phyloP scores from a whole-genome alignment of 2,797 vertebrate species.

The Catamblyrhynchus diadema region DNA sequence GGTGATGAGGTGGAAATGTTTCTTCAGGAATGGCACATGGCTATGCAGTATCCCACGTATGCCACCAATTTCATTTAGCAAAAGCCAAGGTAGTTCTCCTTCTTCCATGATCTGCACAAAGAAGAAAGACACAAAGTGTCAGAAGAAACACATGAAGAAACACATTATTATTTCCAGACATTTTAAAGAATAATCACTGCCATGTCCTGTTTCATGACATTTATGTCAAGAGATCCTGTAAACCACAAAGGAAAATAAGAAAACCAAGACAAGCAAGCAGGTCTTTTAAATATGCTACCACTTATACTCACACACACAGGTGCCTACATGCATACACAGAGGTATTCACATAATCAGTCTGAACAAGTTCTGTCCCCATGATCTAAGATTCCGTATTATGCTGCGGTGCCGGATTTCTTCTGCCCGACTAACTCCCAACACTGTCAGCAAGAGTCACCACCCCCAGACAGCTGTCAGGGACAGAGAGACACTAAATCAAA shows the following conservation, averaged over 20 bases:
- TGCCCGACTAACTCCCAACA: background rate
- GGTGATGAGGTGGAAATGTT: conserved; percentile 72
- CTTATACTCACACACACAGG: background rate
- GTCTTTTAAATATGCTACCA: background rate
- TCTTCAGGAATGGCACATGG: conserved; percentile 56
- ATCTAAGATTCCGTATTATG: background rate
- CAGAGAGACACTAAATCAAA: background rate
- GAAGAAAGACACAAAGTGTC: background rate
- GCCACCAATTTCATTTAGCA: conserved; percentile 65
- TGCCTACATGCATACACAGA: background rate
- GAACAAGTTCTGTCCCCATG: background rate
- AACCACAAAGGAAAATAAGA: background rate
- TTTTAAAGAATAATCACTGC: background rate
- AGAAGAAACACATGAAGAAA: background rate
- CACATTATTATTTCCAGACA: background rate
- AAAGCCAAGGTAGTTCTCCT: conserved; percentile 68
- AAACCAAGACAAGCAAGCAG: background rate
- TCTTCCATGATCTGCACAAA: conserved; percentile 63
- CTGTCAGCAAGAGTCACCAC: background rate
- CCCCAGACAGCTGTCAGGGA: background rate
- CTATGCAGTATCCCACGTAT: conserved; percentile 2
- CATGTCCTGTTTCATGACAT: background rate
- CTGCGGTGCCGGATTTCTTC: background rate
- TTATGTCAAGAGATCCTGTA: background rate
- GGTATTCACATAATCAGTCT: background rate